A percentile compares a stretch with the other conserved stretches of the same genome.
Conservation (phyloP, 2,113 vertebrate species). For the Passer domesticus region DNA sequence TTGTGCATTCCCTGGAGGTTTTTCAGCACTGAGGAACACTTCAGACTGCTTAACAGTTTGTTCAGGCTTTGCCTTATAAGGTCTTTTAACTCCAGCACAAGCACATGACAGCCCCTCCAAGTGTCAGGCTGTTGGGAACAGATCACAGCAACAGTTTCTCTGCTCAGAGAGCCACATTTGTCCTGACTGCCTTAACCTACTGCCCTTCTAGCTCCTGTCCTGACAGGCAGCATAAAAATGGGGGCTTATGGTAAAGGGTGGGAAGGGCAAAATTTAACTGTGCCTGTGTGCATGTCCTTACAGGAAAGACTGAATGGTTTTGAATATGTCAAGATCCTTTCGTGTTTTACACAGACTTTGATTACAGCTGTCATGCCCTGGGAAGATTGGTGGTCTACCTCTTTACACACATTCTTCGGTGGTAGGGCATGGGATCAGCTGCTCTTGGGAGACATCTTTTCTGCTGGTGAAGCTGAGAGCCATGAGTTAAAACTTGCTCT, state of each 20-base stretch:
- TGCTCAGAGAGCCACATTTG: background rate
- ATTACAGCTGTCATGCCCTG: background rate
- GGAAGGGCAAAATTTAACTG: background rate
- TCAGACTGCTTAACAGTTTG: slow-evolving; percentile 63
- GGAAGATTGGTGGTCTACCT: background rate
- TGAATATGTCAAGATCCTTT: rapidly evolving
- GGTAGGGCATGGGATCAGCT: background rate
- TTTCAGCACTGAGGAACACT: slow-evolving; percentile 70
- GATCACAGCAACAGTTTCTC: slow-evolving; percentile 59
- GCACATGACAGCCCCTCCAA: slow-evolving; percentile 68
- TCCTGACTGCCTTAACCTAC: slow-evolving; percentile 10
- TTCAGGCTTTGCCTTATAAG: slow-evolving; percentile 84
- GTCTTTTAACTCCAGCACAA: slow-evolving; percentile 74
- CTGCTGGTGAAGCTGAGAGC: background rate
- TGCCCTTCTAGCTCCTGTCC: background rate
- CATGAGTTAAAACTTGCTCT: background rate
- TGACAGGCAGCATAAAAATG: slow-evolving; percentile 27
- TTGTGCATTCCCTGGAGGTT: slow-evolving; percentile 73
- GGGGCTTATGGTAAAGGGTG: background rate
- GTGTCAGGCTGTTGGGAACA: slow-evolving; percentile 63
- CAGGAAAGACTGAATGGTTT: background rate
- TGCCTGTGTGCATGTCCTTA: background rate
- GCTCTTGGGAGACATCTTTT: background rate
- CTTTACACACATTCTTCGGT: background rate
- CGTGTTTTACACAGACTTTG: background rate